Base-by-base conservation (phyloP, 1,140 invertebrate species). In the Drosophila santomea region DNA sequence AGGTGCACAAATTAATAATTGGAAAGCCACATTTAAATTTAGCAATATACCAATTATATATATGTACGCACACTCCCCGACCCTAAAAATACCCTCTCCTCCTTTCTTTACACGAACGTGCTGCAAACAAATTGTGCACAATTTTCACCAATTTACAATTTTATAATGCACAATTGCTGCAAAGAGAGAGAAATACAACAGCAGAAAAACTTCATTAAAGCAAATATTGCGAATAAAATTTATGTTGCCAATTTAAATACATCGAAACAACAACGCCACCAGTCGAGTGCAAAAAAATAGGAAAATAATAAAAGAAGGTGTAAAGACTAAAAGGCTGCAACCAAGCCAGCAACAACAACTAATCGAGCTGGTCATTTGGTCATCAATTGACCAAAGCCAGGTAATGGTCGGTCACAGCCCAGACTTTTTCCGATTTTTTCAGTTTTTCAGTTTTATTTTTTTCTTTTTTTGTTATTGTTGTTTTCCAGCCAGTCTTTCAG, bases 291-390 rank as follows among this genome's bases (percentile, higher is more conserved):
- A 71, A 77, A 75, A 78, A 78, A 82, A 73, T 79, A 82, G 75
- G 71, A 79, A 82, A 86, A 86, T 86, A 86, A 86, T 86, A 86
- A 88, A 88, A 81, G 62, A 78, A 89, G 84, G 84, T 89, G 84
- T 89, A 90, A 89, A 84, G 69, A 84, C 76, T 83, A 74, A 80
- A 80, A 88, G 84, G 67, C 81, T 76, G 82, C 69, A 80, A 54
- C 64, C 69, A 64, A 71, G 74, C 62, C 73, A 60, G 44, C 83
- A 86, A 80, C 74, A 90, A 84, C 83, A 91, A 91, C 88, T 91
- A 91, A 91, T 91, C 88, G 88, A 83, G 82, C 83, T 88, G 88
- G 80, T 91, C 88, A 91, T 91, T 88, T 88, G 88, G 80, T 91
- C 88, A 91, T 91, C 88, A 90, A 90, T 88, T 88, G 84, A 74